Percentiles rank a stretch among this genome's conserved stretches.
Evolutionary conservation across 1,140 invertebrate species (phyloP).

Genomic region (Akabosia matsudoensis): DNA sequence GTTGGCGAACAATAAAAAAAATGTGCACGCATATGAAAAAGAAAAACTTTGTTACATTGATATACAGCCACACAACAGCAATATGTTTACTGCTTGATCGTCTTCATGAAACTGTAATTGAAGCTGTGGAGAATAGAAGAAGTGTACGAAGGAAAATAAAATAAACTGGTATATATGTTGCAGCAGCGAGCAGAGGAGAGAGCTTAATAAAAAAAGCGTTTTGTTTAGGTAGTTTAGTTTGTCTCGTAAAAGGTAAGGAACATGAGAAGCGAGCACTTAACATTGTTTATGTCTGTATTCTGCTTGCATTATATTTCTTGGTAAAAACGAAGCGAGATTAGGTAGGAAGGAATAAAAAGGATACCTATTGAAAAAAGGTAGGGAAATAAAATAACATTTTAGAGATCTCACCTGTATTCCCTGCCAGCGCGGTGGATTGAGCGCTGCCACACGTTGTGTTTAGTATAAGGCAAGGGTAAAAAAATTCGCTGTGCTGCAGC

Average conservation of each 20-base stretch:
- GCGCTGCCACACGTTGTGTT: no score
- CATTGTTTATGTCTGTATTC: background rate
- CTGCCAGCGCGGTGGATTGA: no score
- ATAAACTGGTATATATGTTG: background rate
- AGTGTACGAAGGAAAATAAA: conserved; percentile 1
- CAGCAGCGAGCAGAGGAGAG: background rate
- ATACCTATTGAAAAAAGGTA: no score
- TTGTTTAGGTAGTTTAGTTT: background rate
- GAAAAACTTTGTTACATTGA: background rate
- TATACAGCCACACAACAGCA: background rate
- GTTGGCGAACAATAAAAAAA: no score
- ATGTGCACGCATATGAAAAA: background rate
- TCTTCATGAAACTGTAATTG: conserved; percentile 25
- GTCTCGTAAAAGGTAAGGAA: background rate
- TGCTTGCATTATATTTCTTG: no score
- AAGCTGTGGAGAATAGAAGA: conserved; percentile 6
- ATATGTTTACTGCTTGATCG: conserved; percentile 14
- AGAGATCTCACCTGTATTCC: no score
- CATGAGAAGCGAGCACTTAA: background rate
- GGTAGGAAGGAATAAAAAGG: background rate
- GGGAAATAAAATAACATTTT: no score
- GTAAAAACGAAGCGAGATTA: background rate
- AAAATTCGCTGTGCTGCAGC: no score
- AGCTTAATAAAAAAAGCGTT: background rate
- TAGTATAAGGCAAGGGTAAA: no score